Evolutionary conservation across 2,113 vertebrate genomes (phyloP).

Genomic region (Odontophorus gujanensis): DNA sequence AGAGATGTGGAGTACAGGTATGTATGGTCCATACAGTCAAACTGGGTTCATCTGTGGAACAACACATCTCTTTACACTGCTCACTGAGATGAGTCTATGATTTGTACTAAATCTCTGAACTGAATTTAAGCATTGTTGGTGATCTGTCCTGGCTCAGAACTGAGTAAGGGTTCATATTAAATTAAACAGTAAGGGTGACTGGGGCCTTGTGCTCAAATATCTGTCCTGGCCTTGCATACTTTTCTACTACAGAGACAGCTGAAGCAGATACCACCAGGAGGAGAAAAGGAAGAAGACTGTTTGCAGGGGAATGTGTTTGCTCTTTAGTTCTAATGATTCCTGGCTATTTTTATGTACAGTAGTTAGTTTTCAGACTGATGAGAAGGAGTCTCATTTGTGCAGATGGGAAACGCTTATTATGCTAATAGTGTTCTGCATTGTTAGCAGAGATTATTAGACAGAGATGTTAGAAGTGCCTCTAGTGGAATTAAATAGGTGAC

Average conservation of each 20-base stretch:
- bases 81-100: background rate
- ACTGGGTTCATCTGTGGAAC: rapidly evolving
- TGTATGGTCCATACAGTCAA: background rate
- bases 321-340: slow-evolving; percentile 50
- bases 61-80: background rate
- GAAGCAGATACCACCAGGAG: background rate
- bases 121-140: background rate
- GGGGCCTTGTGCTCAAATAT: background rate
- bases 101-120: background rate
- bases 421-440: slow-evolving; percentile 77
- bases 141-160: background rate
- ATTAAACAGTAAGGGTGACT: background rate
- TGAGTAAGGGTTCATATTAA: background rate
- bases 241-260: background rate
- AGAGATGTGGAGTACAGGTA: background rate
- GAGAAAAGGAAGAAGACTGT: background rate
- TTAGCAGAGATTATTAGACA: slow-evolving; percentile 77
- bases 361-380: slow-evolving; percentile 74
- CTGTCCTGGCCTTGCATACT: background rate
- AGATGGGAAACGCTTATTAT: slow-evolving; percentile 79
- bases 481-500: slow-evolving; percentile 76
- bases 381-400: slow-evolving; percentile 67
- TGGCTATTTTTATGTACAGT: slow-evolving; percentile 61
- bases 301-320: background rate
- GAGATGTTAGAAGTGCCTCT: slow-evolving; percentile 74